Conservation (phyloP, 2,797 vertebrate species). For the Melanotaenia pygmaea region DNA sequence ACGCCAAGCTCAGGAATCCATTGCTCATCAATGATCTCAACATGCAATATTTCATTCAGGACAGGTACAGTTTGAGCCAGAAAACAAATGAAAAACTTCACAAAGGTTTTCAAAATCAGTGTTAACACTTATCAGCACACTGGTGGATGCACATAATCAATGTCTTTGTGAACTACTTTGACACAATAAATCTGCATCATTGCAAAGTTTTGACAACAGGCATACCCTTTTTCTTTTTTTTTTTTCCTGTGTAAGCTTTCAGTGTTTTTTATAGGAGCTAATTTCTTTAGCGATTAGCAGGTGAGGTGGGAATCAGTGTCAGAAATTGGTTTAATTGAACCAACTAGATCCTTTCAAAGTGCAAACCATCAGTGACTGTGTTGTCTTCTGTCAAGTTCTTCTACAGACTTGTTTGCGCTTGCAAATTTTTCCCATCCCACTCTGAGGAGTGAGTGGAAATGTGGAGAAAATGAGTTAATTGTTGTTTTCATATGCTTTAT, state of each 20-base stretch:
- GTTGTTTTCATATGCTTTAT: conserved; percentile 1
- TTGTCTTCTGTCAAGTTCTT: neutral
- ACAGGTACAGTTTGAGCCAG: conserved; percentile 84
- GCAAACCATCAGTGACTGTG: neutral
- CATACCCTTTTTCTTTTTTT: neutral
- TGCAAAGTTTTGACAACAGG: too few species aligned
- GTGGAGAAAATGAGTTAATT: conserved; percentile 1
- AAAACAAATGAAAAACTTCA: neutral
- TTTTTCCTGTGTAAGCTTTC: neutral
- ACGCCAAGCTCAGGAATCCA: conserved; percentile 93
- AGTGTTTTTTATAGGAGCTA: neutral
- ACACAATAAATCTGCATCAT: too few species aligned
- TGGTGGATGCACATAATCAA: too few species aligned
- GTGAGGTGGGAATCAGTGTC: conserved; percentile 1
- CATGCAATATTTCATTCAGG: conserved; percentile 99
- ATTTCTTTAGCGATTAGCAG: neutral
- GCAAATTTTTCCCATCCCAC: neutral
- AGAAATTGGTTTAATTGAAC: neutral
- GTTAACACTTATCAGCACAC: too few species aligned
- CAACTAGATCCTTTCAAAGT: neutral
- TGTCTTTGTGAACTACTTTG: too few species aligned
- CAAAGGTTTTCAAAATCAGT: neutral
- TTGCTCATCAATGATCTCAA: conserved; percentile 97
- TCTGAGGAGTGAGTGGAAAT: neutral
- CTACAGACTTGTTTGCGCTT: neutral